Percentiles rank a stretch among this genome's conserved stretches.
phyloP scores from a whole-genome alignment of 2,888 invertebrate genomes.

The Rhabditoides inermis region DNA sequence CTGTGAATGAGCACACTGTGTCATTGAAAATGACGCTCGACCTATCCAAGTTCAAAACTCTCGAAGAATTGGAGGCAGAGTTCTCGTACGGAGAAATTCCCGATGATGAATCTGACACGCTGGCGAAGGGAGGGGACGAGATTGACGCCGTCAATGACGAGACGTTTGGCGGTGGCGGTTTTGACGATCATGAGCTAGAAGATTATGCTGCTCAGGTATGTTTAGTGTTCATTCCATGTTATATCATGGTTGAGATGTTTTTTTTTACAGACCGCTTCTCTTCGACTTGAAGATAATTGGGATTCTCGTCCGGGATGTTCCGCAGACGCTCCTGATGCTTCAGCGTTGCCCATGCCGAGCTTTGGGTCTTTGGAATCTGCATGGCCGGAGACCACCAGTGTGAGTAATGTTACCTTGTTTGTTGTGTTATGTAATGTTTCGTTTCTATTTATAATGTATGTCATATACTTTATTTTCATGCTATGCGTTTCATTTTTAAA shows the following conservation, averaged over 20 bases:
- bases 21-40: too few relatives aligned
- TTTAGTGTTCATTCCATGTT: neutral
- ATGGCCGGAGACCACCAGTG: too few relatives aligned
- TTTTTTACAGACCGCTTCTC: constrained; percentile 29
- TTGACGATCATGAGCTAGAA: constrained; percentile 27
- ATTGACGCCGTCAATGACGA: constrained; percentile 48
- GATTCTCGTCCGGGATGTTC: constrained; percentile 17
- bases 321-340: constrained; percentile 28
- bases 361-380: constrained; percentile 13
- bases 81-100: constrained; percentile 12
- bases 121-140: constrained; percentile 14
- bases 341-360: constrained; percentile 33
- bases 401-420: too few relatives aligned
- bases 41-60: too few relatives aligned
- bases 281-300: constrained; percentile 35
- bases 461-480: too few relatives aligned
- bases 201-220: constrained; percentile 34
- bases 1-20: too few relatives aligned
- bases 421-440: too few relatives aligned
- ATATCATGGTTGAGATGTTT: neutral
- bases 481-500: too few relatives aligned
- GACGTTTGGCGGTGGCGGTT: constrained; percentile 40
- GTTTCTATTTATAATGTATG: too few relatives aligned
- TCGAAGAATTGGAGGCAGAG: too few relatives aligned
- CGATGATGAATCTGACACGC: constrained; percentile 6